These are phyloP conservation scores for Zophobas morio DNA, from an alignment of 1,140 invertebrate species.

Conservation along the genomic window DNA sequence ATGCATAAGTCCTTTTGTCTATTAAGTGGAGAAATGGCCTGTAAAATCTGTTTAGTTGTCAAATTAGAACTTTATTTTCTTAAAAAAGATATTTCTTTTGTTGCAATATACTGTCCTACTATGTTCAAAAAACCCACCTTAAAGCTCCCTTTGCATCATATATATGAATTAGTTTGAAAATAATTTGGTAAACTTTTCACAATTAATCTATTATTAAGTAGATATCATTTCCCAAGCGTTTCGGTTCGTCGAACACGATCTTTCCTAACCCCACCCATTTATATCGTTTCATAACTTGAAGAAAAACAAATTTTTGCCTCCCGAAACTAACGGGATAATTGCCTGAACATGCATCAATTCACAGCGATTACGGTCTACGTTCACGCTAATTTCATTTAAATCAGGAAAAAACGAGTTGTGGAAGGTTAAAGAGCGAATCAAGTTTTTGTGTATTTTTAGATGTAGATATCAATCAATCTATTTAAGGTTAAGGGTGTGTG, in stretches of 20 bases:
- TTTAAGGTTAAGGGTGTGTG: slow-evolving; percentile 43
- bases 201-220: too few species aligned
- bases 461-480: slow-evolving; percentile 54
- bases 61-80: too few species aligned
- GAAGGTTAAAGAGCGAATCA: slow-evolving; percentile 3
- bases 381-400: slow-evolving; percentile 12
- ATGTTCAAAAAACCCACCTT: too few species aligned
- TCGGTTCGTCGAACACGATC: not conserved
- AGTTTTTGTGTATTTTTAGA: slow-evolving; percentile 45
- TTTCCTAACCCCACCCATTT: not conserved
- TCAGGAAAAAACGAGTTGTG: not conserved
- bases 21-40: too few species aligned
- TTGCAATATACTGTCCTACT: too few species aligned
- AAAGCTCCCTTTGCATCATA: too few species aligned
- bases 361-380: not conserved
- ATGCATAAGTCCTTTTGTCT: too few species aligned
- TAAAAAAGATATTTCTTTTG: too few species aligned
- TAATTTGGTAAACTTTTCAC: too few species aligned
- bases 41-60: too few species aligned
- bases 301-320: not conserved
- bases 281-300: not conserved
- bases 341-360: not conserved
- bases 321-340: not conserved
- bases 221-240: not conserved
- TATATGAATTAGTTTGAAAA: too few species aligned